Evolutionary conservation across 2,113 vertebrate genomes (phyloP).

Genomic region (Emberiza fucata): DNA sequence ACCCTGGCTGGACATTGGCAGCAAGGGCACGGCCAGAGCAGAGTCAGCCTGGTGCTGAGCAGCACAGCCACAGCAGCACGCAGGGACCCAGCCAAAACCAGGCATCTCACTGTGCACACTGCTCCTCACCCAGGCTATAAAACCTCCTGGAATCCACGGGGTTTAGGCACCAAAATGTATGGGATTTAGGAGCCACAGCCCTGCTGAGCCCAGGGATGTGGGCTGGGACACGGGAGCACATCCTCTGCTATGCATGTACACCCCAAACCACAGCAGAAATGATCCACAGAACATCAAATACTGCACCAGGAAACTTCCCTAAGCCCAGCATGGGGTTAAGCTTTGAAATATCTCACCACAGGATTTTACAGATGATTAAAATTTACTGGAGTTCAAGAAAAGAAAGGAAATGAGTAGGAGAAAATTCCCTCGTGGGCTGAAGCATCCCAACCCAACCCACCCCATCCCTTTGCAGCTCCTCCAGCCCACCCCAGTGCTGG

Average conservation of each 20-base stretch:
- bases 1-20: background rate
- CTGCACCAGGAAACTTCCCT: background rate
- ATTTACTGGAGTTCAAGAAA: background rate
- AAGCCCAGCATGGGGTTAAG: slow-evolving; percentile 16
- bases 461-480: background rate
- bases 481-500: background rate
- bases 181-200: background rate
- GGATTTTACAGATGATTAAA: slow-evolving; percentile 14
- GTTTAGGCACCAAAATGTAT: background rate
- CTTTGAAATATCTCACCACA: background rate
- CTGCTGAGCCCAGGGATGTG: rapidly evolving
- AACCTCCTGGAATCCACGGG: background rate
- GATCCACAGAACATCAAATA: background rate
- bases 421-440: background rate
- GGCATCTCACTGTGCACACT: background rate
- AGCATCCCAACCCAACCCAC: background rate
- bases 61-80: rapidly evolving
- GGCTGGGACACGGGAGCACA: rapidly evolving
- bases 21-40: rapidly evolving
- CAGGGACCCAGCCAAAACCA: rapidly evolving
- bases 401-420: slow-evolving; percentile 53
- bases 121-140: rapidly evolving
- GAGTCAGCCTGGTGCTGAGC: background rate
- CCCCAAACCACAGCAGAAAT: background rate
- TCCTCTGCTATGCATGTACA: rapidly evolving